These are phyloP conservation scores for Arrhopalites spinosus DNA, from an alignment of 2,888 invertebrate species.

Conservation along the genomic window DNA sequence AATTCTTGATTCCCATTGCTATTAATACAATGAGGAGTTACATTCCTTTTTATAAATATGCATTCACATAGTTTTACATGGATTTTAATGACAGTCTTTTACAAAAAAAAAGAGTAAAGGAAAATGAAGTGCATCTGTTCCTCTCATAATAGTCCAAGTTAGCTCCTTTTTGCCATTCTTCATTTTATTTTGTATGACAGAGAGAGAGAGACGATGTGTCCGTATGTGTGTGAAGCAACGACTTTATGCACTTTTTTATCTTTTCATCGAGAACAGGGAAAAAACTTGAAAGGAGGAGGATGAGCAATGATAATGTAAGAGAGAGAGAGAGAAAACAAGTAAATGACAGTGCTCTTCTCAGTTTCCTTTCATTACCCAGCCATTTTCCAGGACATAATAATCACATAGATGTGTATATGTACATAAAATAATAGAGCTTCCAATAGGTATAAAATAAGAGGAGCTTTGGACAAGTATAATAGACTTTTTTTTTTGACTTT, in stretches of 20 bases:
- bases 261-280: neutral
- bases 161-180: too few species aligned
- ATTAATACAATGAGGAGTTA: neutral
- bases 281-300: neutral
- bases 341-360: constrained; percentile 35
- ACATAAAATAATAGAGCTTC: neutral
- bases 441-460: neutral
- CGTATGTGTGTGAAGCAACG: too few species aligned
- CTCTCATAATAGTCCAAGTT: neutral
- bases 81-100: neutral
- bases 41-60: neutral
- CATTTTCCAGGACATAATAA: neutral
- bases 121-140: neutral
- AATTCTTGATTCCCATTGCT: too few species aligned
- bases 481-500: neutral
- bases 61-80: neutral
- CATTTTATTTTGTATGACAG: neutral
- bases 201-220: too few species aligned
- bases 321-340: constrained; percentile 9
- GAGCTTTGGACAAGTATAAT: too few species aligned
- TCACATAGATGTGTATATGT: neutral
- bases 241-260: constrained; percentile 3
- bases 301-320: too few species aligned
- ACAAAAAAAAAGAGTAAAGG: neutral
- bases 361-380: constrained; percentile 29